phyloP scores from a whole-genome alignment of 2,888 invertebrate genomes.

The Patella pellucida region DNA sequence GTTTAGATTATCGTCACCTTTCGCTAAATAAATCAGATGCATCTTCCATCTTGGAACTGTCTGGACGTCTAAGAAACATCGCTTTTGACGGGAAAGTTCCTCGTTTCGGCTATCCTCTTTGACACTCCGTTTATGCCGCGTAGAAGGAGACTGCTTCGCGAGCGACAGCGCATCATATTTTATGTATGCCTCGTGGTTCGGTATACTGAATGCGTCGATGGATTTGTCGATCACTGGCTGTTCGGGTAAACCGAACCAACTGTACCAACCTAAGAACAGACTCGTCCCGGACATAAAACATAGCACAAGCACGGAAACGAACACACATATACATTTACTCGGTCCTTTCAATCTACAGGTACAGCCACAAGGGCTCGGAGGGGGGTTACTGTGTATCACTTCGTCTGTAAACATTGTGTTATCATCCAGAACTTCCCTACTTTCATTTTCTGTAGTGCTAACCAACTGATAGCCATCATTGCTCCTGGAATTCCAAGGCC shows the following conservation, averaged over 20 bases:
- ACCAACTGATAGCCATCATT: not conserved
- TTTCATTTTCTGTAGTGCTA: not conserved
- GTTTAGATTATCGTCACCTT: conserved; percentile 50
- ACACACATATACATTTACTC: conserved; percentile 23
- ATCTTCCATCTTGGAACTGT: conserved; percentile 43
- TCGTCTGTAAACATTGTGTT: not conserved
- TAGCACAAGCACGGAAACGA: conserved; percentile 41
- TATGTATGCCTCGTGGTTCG: conserved; percentile 59
- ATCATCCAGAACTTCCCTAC: conserved; percentile 1
- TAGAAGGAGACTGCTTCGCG: conserved; percentile 33
- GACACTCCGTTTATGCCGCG: not conserved
- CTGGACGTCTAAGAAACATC: conserved; percentile 35
- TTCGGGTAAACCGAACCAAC: conserved; percentile 48
- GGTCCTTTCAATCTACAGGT: not conserved
- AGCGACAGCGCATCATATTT: conserved; percentile 54
- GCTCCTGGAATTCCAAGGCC: not conserved
- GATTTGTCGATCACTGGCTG: conserved; percentile 62
- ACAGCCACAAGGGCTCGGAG: not conserved
- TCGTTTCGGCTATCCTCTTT: not conserved
- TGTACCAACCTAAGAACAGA: conserved; percentile 47
- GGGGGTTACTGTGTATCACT: not conserved
- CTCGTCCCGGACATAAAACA: conserved; percentile 35
- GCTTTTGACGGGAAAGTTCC: conserved; percentile 28
- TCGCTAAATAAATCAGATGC: conserved; percentile 58
- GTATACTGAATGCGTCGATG: conserved; percentile 63